Base-by-base conservation (phyloP, 2,888 invertebrate genomes). In the Orchesellides sinensis region DNA sequence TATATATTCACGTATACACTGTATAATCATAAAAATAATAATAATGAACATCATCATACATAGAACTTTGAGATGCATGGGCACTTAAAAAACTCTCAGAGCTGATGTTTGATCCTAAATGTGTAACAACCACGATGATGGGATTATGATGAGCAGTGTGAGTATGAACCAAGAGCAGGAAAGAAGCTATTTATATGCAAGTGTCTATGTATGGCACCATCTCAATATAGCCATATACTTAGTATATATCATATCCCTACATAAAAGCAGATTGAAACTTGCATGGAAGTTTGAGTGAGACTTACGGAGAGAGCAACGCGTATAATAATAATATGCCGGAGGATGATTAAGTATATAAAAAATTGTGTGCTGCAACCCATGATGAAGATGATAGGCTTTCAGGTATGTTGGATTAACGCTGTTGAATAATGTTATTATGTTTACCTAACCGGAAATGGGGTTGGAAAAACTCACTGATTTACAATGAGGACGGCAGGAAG, bases 401-500 rank as follows among this genome's bases (percentile, higher is more conserved):
- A 66, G 74, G 52, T 49, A 47, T 47, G 61, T 23, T 59, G 40
- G 45, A 45, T n/a, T 56, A 19, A 73, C 32, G 29, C 59, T 61
- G 72, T 19, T 72, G 65, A 65, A 65, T 65, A 45, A 65, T 65
- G 65, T 45, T 65, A 65, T 65, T 65, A 45, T 40, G 65, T 69
- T 29, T 29, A 21, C 69, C 69, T 63, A 70, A 79, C 78, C 78
- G 78, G 78, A 79, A 79, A 79, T 79, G 70, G 78, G 77, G 61
- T 70, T 79, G 69, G 78, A 79, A 70, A 68, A 70, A 69, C 68
- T 79, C 70, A 63, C 78, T 79, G 70, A 79, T 70, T 74, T 79
- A 79, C 70, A 79, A 79, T 79, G 78, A 79, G 70, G 63, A 70
- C 54, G 69, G 52, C 77, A 77, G 69, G 68, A 78, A 78, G 78